Base-by-base conservation (phyloP, 1,140 invertebrate species). In the Bemisia tabaci region DNA sequence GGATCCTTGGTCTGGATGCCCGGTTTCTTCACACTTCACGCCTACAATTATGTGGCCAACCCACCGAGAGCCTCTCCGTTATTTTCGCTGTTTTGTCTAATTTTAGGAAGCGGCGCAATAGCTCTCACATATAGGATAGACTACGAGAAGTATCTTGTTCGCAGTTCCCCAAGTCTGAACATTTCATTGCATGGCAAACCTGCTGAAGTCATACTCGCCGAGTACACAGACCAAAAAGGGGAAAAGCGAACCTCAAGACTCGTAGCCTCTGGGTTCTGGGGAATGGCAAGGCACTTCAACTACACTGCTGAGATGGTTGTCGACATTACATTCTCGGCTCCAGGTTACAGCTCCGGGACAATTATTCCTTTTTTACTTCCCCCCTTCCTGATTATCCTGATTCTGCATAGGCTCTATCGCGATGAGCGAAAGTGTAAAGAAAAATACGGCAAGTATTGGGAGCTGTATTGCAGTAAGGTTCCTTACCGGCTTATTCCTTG, bases 251-350 rank as follows among this genome's bases (percentile, higher is more conserved):
- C 73, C 67, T 65, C 68, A 69, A 74, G 70, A 73, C 76, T 85
- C 5, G 72, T 85, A 12, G 77, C 79, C 1, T 82, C 82, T 26
- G 84, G 84, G 21, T 85, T 76, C 74, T 86, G 84, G 84, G 83
- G 82, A 22, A 64, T 83, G 1, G 79, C 81, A 12, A 75, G 84
- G 2, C 84, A 86, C 72, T 77, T 84, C 59, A 85, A 86, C 71
- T 86, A 86, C 70, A 73, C 81, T 9, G 83, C 84, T 62, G 84
- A 86, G 73, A 70, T 85, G 2, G 22, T 78, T n/a, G 71, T 80
- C 1, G 77, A 81, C 1, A 74, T 84, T n/a, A 74, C 71, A 2
- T 77, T 79, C 62, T 9, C 33, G 5, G 33, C 33, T 48, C 33
- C 33, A 9, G 33, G 33, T 48, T 9, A 9, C 17, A 48, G 71